phyloP scores from a whole-genome alignment of 2,888 invertebrate genomes.

The Idaea aversata region DNA sequence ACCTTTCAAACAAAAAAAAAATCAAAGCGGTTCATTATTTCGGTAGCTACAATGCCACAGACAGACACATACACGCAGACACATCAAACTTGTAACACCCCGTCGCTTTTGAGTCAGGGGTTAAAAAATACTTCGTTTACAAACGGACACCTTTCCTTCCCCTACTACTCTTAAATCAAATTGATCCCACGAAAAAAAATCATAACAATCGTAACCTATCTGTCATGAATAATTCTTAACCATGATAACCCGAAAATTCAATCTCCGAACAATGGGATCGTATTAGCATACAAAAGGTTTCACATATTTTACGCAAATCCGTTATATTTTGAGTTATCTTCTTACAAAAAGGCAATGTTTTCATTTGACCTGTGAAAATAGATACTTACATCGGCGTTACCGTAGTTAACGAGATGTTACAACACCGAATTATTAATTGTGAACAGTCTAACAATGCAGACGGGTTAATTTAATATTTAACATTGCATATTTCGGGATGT shows the following conservation, averaged over 20 bases:
- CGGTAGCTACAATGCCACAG: no score
- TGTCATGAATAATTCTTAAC: slow-evolving; percentile 76
- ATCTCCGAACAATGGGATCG: slow-evolving; percentile 78
- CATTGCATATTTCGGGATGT: slow-evolving; percentile 3
- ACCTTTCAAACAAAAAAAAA: no score
- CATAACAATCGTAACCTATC: slow-evolving; percentile 61
- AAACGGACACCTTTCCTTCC: not conserved
- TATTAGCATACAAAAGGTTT: slow-evolving; percentile 80
- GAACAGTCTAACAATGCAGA: slow-evolving; percentile 31
- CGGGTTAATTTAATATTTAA: slow-evolving; percentile 10
- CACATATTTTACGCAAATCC: slow-evolving; percentile 79
- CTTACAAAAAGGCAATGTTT: slow-evolving; percentile 67
- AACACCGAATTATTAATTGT: slow-evolving; percentile 45
- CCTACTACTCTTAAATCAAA: slow-evolving; percentile 13
- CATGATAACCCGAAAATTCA: slow-evolving; percentile 76
- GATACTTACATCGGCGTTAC: slow-evolving; percentile 53
- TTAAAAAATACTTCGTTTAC: not conserved
- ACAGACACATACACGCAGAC: no score
- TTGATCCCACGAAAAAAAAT: slow-evolving; percentile 43
- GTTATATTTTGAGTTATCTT: slow-evolving; percentile 77
- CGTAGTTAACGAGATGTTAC: slow-evolving; percentile 42
- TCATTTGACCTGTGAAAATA: slow-evolving; percentile 64
- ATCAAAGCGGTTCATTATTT: no score
- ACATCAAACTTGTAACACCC: no score
- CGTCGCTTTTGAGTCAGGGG: no score